phyloP scores from a whole-genome alignment of 2,888 invertebrate species.

The Pandemis corylana region DNA sequence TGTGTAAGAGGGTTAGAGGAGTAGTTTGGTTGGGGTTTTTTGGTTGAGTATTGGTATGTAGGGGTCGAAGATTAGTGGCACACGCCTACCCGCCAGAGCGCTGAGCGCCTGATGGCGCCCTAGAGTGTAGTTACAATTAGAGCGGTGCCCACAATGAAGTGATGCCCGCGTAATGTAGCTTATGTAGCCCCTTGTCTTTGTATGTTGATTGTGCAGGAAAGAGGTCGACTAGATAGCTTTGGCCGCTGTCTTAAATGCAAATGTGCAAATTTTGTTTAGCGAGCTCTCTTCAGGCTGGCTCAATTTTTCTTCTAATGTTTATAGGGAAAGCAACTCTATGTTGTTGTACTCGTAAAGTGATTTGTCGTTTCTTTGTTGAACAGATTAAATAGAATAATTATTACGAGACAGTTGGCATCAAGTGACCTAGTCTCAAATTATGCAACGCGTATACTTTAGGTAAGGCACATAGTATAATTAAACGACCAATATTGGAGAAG shows the following conservation, averaged over 20 bases:
- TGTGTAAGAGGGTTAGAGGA: conserved; percentile 54
- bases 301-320: neutral
- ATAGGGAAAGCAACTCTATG: neutral
- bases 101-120: conserved; percentile 84
- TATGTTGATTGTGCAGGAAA: conserved; percentile 82
- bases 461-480: too few relatives aligned
- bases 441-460: too few relatives aligned
- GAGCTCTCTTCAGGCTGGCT: neutral
- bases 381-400: too few relatives aligned
- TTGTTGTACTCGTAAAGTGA: neutral
- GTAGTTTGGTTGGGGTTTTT: conserved; percentile 53
- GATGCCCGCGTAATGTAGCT: conserved; percentile 81
- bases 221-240: conserved; percentile 59
- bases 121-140: conserved; percentile 85
- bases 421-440: too few relatives aligned
- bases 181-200: conserved; percentile 73
- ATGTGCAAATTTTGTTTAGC: conserved; percentile 30
- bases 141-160: conserved; percentile 84
- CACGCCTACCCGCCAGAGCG: conserved; percentile 83
- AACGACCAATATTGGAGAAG: too few relatives aligned
- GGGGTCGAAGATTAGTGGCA: conserved; percentile 85
- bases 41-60: conserved; percentile 76
- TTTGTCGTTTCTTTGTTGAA: too few relatives aligned
- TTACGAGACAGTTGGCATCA: too few relatives aligned
- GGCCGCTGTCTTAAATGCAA: conserved; percentile 45